Percentiles rank a stretch among this genome's conserved stretches.
phyloP scores from a whole-genome alignment of 2,113 vertebrate genomes.

The Leptodactylus fuscus region DNA sequence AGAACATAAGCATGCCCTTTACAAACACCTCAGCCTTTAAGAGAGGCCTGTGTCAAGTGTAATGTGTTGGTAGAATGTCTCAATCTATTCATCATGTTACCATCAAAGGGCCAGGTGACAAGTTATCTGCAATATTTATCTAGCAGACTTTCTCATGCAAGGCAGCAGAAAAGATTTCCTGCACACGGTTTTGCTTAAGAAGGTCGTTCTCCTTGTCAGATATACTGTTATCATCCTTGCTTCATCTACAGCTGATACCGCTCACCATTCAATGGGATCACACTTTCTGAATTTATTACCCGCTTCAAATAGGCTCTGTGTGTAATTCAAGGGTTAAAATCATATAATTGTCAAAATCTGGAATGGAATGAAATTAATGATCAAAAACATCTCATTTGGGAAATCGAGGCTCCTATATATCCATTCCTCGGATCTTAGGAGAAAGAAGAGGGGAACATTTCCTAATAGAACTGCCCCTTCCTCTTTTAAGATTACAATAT shows the following conservation, averaged over 20 bases:
- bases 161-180: constrained; percentile 18
- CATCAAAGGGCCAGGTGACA: constrained; percentile 57
- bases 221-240: constrained; percentile 28
- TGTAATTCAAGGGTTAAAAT: too few species aligned
- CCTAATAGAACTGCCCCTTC: too few species aligned
- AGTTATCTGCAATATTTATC: constrained; percentile 43
- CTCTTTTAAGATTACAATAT: too few species aligned
- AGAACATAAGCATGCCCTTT: background rate
- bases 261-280: too few species aligned
- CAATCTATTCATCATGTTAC: constrained; percentile 45
- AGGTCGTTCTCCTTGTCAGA: constrained; percentile 31
- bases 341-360: too few species aligned
- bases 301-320: too few species aligned
- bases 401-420: too few species aligned
- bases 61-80: constrained; percentile 40
- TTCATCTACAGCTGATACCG: constrained; percentile 26
- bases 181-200: constrained; percentile 48
- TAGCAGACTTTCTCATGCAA: constrained; percentile 38
- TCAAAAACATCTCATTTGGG: too few species aligned
- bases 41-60: constrained; percentile 14
- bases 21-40: background rate
- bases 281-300: too few species aligned
- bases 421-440: too few species aligned
- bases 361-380: too few species aligned
- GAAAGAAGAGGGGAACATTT: too few species aligned